Conservation (phyloP, 2,797 vertebrate genomes). For the Leuciscus waleckii region DNA sequence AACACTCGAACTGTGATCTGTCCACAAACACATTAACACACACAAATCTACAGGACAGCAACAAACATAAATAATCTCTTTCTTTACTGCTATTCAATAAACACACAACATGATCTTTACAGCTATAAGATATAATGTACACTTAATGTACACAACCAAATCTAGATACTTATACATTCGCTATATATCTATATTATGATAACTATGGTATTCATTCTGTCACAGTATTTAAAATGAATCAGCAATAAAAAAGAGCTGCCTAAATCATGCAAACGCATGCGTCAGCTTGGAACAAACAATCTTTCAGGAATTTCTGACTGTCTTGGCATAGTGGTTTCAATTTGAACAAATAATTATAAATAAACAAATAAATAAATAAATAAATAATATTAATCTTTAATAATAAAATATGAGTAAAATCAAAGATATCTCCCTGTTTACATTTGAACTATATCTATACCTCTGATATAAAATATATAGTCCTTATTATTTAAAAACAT, state of each 20-base stretch:
- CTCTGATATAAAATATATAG: background rate
- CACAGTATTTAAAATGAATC: background rate
- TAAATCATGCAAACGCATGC: slow-evolving; percentile 67
- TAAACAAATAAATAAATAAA: background rate
- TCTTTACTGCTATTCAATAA: slow-evolving; percentile 3
- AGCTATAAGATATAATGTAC: slow-evolving; percentile 1
- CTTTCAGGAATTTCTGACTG: slow-evolving; percentile 38
- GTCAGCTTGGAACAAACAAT: slow-evolving; percentile 56
- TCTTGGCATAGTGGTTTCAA: slow-evolving; percentile 18
- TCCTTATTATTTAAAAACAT: slow-evolving; percentile 10
- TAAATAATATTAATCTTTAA: background rate
- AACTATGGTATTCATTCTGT: background rate
- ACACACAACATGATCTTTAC: slow-evolving; percentile 23
- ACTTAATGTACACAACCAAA: slow-evolving; percentile 1
- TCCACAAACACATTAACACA: background rate
- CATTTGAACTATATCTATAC: slow-evolving; percentile 10
- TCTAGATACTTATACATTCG: background rate
- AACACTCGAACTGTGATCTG: slow-evolving; percentile 9
- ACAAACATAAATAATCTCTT: slow-evolving; percentile 11
- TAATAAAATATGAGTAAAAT: background rate
- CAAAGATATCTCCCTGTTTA: background rate
- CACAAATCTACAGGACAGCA: slow-evolving; percentile 10
- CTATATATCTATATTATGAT: background rate
- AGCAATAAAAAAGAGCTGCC: slow-evolving; percentile 10
- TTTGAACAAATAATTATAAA: slow-evolving; percentile 30